phyloP scores from a whole-genome alignment of 1,140 invertebrate genomes.

The Drosophila sturtevanti region DNA sequence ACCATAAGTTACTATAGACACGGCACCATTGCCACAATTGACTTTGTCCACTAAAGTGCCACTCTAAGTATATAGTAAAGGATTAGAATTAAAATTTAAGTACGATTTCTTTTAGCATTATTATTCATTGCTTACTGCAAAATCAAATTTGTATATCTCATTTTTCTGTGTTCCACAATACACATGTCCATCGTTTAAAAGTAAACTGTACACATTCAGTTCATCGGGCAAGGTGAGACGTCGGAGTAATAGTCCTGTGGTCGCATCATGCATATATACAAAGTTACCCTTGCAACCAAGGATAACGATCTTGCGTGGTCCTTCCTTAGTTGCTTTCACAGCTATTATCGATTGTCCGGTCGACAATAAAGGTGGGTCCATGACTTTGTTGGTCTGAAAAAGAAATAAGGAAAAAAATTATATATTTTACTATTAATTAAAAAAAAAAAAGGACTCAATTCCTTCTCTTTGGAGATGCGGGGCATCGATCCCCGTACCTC shows the following conservation, averaged over 20 bases:
- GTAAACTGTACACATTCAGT: conserved; percentile 87
- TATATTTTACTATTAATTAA: too few relatives aligned
- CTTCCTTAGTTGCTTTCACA: conserved; percentile 87
- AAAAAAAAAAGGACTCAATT: conserved; percentile 19
- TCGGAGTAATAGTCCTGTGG: conserved; percentile 86
- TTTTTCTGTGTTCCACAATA: conserved; percentile 88
- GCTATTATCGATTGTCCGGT: conserved; percentile 85
- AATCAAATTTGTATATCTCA: conserved; percentile 87
- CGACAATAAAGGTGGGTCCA: conserved; percentile 51
- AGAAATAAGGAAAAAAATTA: background rate
- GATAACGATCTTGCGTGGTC: conserved; percentile 86
- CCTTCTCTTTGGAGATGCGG: conserved; percentile 85
- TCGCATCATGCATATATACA: conserved; percentile 87
- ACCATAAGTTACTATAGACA: conserved; percentile 85
- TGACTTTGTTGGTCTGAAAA: conserved; percentile 61
- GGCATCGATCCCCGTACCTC: conserved; percentile 92
- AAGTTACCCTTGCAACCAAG: conserved; percentile 87
- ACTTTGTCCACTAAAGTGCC: conserved; percentile 84
- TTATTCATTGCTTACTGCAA: conserved; percentile 83
- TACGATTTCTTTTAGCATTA: background rate
- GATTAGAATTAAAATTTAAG: background rate
- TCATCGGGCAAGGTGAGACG: conserved; percentile 85
- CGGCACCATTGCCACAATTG: conserved; percentile 86
- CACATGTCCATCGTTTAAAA: conserved; percentile 86
- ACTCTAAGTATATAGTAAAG: conserved; percentile 81